These are phyloP conservation scores for Vireo griseus DNA, from an alignment of 2,797 vertebrate genomes.

Conservation along the genomic window DNA sequence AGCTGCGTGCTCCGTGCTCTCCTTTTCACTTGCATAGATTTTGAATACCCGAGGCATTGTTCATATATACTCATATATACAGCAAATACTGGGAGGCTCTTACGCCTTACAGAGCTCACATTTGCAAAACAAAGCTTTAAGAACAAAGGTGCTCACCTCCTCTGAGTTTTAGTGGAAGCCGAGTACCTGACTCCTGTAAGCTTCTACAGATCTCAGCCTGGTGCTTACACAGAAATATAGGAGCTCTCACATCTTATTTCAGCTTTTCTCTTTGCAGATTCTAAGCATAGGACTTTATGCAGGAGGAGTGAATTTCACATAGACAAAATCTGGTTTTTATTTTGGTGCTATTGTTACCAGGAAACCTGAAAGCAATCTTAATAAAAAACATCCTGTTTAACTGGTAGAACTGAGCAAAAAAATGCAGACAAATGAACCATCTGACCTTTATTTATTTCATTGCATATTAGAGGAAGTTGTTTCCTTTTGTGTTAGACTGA, in stretches of 20 bases:
- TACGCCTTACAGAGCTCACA: background rate
- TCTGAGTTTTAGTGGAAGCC: background rate
- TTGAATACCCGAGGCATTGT: background rate
- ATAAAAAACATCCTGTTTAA: constrained; percentile 31
- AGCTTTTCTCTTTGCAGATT: constrained; percentile 2
- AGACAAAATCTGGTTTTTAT: constrained; percentile 52
- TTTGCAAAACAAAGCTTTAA: background rate
- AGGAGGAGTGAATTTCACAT: constrained; percentile 41
- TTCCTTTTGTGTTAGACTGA: constrained; percentile 30
- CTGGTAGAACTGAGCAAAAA: constrained; percentile 10
- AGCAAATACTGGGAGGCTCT: background rate
- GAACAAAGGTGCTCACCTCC: background rate
- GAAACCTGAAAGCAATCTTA: constrained; percentile 23
- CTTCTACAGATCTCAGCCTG: background rate
- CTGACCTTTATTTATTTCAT: constrained; percentile 31
- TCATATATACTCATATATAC: background rate
- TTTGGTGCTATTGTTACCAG: constrained; percentile 72
- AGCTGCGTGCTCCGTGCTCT: background rate
- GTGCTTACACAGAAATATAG: background rate
- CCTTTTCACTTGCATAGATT: background rate
- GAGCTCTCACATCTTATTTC: background rate
- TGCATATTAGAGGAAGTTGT: background rate
- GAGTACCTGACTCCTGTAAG: background rate
- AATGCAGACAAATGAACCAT: background rate
- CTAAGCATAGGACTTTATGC: background rate